Conservation (phyloP, 2,113 vertebrate genomes). For the Oophaga pumilio region DNA sequence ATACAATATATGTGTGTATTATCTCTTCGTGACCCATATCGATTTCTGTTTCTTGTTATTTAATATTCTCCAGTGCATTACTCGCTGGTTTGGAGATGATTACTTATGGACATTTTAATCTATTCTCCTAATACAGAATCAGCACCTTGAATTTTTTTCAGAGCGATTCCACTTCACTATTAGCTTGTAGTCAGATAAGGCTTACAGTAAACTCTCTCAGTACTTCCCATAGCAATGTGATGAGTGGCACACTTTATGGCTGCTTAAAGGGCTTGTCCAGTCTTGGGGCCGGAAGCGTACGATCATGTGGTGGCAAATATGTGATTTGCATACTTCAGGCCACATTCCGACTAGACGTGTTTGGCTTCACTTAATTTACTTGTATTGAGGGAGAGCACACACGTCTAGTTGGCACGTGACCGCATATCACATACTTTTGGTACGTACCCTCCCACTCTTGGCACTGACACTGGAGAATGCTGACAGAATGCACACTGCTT, state of each 20-base stretch:
- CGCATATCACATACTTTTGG: no score
- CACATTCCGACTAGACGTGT: no score
- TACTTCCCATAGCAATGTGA: neutral
- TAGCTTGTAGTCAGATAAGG: neutral
- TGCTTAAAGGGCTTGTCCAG: no score
- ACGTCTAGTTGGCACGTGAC: no score
- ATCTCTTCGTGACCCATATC: neutral
- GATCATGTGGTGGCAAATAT: no score
- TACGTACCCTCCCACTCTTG: no score
- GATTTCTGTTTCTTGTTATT: neutral
- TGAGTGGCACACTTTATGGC: neutral
- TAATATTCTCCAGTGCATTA: neutral
- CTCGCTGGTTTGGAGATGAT: neutral
- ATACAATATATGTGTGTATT: neutral
- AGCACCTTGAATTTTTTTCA: neutral
- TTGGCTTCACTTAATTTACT: no score
- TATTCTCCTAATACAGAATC: neutral
- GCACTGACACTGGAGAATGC: no score
- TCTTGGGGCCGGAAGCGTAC: no score
- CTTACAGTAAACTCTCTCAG: neutral
- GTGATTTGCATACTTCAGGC: no score
- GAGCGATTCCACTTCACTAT: neutral
- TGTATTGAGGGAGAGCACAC: no score
- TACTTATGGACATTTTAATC: slow-evolving; percentile 10
- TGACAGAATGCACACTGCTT: no score